These are phyloP conservation scores for Drepana falcataria DNA, from an alignment of 2,888 invertebrate species.

Conservation along the genomic window DNA sequence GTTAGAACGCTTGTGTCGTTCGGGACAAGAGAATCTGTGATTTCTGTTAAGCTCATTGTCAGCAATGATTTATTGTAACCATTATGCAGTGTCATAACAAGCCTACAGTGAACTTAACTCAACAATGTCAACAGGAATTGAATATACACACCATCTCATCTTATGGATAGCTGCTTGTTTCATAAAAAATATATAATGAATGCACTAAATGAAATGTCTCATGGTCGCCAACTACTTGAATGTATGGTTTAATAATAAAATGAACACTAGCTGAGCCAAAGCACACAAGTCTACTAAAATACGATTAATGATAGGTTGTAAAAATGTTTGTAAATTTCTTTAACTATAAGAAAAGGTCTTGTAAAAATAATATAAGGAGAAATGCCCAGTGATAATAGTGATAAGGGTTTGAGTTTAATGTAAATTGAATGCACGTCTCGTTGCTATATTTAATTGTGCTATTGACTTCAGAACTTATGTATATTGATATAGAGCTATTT, in stretches of 20 bases:
- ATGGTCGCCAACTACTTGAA: conserved; percentile 2
- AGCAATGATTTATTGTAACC: conserved; percentile 61
- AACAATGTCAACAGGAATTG: conserved; percentile 11
- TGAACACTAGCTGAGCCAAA: conserved; percentile 67
- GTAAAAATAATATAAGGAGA: conserved; percentile 53
- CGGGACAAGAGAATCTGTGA: conserved; percentile 30
- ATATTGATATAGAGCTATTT: conserved; percentile 57
- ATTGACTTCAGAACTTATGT: conserved; percentile 52
- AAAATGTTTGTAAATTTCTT: conserved; percentile 56
- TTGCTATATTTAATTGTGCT: conserved; percentile 54
- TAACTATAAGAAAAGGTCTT: conserved; percentile 33
- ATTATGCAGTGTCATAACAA: conserved; percentile 28
- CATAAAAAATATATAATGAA: conserved; percentile 5
- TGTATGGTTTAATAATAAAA: conserved; percentile 23
- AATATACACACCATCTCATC: too few species aligned
- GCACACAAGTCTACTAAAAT: conserved; percentile 65
- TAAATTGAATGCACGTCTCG: conserved; percentile 49
- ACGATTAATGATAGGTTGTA: conserved; percentile 61
- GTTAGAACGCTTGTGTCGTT: conserved; percentile 40
- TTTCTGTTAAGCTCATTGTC: conserved; percentile 57
- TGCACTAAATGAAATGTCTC: neutral
- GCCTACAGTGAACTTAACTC: conserved; percentile 6
- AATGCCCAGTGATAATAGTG: conserved; percentile 76
- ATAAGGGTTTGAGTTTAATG: conserved; percentile 61
- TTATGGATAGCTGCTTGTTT: too few species aligned